Conservation (phyloP, 2,113 vertebrate genomes). For the Aegotheles bennettii region DNA sequence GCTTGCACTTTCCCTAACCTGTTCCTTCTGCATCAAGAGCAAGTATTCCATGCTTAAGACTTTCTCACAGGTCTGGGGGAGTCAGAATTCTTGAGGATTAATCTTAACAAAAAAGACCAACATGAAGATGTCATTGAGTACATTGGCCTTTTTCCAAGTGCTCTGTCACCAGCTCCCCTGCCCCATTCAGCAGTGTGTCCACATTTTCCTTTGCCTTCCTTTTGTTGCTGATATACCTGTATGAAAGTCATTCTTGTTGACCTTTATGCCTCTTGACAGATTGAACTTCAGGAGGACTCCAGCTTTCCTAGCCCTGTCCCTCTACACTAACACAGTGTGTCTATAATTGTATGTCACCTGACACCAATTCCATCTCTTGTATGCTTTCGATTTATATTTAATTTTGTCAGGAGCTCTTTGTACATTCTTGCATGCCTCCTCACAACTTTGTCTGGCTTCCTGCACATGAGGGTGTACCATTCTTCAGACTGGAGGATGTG, state of each 20-base stretch:
- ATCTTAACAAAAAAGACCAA: neutral
- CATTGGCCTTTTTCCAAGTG: neutral
- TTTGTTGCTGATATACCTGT: neutral
- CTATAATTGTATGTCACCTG: neutral
- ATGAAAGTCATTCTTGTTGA: neutral
- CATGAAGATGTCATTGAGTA: neutral
- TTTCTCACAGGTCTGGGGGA: neutral
- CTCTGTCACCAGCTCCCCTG: neutral
- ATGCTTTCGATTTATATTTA: neutral
- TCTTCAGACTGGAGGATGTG: neutral
- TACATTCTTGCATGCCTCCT: neutral
- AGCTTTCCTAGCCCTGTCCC: neutral
- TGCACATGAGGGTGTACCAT: neutral
- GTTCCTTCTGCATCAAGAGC: neutral
- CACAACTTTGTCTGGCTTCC: neutral
- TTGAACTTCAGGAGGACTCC: neutral
- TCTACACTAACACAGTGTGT: neutral
- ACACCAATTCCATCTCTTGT: neutral
- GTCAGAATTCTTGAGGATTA: neutral
- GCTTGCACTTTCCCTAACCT: neutral
- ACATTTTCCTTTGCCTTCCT: neutral
- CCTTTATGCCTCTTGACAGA: neutral
- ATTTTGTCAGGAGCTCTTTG: neutral
- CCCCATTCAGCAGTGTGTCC: neutral
- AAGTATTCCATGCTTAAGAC: neutral